Evolutionary conservation across 1,140 invertebrate genomes (phyloP).

Genomic region (Tenebrio molitor): DNA sequence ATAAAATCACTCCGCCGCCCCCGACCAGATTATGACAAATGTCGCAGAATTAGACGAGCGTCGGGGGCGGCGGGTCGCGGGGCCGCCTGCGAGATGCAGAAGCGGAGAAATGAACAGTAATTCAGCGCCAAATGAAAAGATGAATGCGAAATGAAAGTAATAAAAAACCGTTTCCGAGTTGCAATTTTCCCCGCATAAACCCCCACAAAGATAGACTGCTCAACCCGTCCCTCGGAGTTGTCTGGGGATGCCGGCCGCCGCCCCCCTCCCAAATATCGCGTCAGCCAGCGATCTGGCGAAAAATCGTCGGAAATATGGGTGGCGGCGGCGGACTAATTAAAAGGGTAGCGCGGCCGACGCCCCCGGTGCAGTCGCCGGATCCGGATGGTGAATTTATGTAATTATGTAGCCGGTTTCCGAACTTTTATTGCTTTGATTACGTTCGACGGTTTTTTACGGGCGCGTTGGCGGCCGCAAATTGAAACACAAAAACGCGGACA

Average conservation of each 20-base stretch:
- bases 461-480: slow-evolving; percentile 15
- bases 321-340: neutral
- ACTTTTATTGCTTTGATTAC: slow-evolving; percentile 23
- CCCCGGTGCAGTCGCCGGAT: slow-evolving; percentile 1
- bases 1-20: too few species aligned
- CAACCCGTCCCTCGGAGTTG: slow-evolving; percentile 5
- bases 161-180: slow-evolving; percentile 52
- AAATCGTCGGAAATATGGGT: neutral
- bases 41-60: neutral
- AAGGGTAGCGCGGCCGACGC: neutral
- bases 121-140: slow-evolving; percentile 53
- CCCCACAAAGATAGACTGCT: slow-evolving; percentile 27
- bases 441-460: neutral
- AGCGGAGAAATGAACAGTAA: slow-evolving; percentile 40
- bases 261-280: neutral
- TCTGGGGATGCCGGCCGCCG: neutral
- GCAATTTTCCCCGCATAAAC: slow-evolving; percentile 46
- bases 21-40: slow-evolving; percentile 40
- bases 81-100: neutral
- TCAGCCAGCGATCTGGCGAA: too few species aligned
- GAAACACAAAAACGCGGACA: slow-evolving; percentile 14
- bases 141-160: slow-evolving; percentile 55
- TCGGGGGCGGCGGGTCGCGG: neutral
- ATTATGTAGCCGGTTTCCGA: slow-evolving; percentile 20
- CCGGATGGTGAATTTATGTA: slow-evolving; percentile 11